phyloP scores from a whole-genome alignment of 2,888 invertebrate genomes.

The Drosophila limbata region DNA sequence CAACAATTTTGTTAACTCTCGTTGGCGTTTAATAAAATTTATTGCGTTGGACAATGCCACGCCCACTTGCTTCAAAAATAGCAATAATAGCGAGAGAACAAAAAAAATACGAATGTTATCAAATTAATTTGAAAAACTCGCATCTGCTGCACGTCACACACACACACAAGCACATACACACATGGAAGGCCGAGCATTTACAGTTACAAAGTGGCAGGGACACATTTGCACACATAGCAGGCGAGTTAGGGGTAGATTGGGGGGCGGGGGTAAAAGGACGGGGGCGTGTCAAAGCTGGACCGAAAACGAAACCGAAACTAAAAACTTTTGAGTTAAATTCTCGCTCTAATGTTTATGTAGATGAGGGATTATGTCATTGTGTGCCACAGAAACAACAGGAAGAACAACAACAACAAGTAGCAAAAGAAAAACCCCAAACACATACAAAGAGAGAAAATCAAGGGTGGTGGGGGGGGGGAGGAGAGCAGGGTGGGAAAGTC shows the following conservation, averaged over 20 bases:
- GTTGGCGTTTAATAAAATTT: slow-evolving; percentile 30
- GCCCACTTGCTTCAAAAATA: slow-evolving; percentile 29
- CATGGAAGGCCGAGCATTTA: slow-evolving; percentile 29
- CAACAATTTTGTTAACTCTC: slow-evolving; percentile 33
- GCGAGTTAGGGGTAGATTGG: neutral
- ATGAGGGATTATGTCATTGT: slow-evolving; percentile 83
- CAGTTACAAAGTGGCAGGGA: slow-evolving; percentile 60
- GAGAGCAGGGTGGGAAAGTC: slow-evolving; percentile 19
- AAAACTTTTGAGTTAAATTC: slow-evolving; percentile 83
- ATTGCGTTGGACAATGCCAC: slow-evolving; percentile 28
- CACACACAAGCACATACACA: slow-evolving; percentile 34
- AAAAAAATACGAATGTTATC: slow-evolving; percentile 60
- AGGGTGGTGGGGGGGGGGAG: neutral
- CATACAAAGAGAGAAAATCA: slow-evolving; percentile 18
- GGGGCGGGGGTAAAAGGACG: neutral
- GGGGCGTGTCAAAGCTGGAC: slow-evolving; percentile 53
- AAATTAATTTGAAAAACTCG: slow-evolving; percentile 79
- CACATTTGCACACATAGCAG: slow-evolving; percentile 32
- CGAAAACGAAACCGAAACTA: slow-evolving; percentile 80
- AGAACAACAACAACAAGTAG: slow-evolving; percentile 27
- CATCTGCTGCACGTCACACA: slow-evolving; percentile 75
- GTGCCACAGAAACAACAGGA: slow-evolving; percentile 34
- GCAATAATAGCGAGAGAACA: slow-evolving; percentile 27
- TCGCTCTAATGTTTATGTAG: slow-evolving; percentile 81
- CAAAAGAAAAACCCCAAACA: slow-evolving; percentile 46